Conservation (phyloP, 2,113 vertebrate species). For the Ranitomeya variabilis region DNA sequence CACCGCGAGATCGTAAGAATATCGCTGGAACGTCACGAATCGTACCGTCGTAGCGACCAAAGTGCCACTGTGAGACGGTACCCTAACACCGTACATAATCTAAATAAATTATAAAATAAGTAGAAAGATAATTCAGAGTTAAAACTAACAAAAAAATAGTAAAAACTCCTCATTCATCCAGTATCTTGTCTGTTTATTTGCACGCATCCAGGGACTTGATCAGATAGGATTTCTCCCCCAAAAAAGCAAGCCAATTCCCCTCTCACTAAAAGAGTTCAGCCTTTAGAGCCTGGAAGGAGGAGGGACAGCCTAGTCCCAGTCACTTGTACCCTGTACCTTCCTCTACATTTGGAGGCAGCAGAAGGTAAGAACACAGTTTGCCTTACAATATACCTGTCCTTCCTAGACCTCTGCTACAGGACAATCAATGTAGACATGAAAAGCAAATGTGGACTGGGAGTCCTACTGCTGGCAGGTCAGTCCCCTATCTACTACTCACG, state of each 20-base stretch:
- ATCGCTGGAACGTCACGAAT: too few relatives aligned
- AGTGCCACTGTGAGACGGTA: too few relatives aligned
- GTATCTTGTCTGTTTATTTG: slow-evolving; percentile 39
- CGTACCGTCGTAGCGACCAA: too few relatives aligned
- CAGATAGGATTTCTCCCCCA: slow-evolving; percentile 34
- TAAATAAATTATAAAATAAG: neutral
- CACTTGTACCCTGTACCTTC: slow-evolving; percentile 23
- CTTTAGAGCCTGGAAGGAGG: slow-evolving; percentile 35
- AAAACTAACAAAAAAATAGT: neutral
- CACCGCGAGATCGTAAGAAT: too few relatives aligned
- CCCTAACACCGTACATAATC: too few relatives aligned
- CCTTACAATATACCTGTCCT: neutral
- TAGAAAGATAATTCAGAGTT: neutral
- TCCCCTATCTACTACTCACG: neutral
- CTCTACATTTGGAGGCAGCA: slow-evolving; percentile 24
- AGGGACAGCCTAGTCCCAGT: slow-evolving; percentile 3
- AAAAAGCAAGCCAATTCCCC: slow-evolving; percentile 41
- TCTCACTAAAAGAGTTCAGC: slow-evolving; percentile 24
- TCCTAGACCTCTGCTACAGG: neutral
- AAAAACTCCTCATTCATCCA: neutral
- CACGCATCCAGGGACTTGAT: slow-evolving; percentile 22
- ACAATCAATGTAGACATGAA: slow-evolving; percentile 51
- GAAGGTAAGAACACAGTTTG: slow-evolving; percentile 23
- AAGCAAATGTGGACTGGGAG: slow-evolving; percentile 34
- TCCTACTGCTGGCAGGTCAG: slow-evolving; percentile 49